Evolutionary conservation across 2,888 invertebrate genomes (phyloP).

Genomic region (Actias luna): DNA sequence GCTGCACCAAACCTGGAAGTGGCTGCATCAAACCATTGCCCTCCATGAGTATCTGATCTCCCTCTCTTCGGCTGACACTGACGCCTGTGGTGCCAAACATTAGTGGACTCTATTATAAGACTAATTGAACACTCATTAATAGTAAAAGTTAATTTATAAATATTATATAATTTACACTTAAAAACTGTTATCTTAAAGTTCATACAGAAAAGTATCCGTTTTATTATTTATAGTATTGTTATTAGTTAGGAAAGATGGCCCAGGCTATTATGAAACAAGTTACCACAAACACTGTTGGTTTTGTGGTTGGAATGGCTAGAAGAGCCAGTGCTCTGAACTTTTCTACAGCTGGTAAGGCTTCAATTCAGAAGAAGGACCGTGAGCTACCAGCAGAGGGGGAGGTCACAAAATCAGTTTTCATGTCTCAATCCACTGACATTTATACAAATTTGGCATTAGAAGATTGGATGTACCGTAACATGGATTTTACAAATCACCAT

Average conservation of each 20-base stretch:
- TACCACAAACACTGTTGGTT: constrained; percentile 60
- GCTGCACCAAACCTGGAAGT: constrained; percentile 97
- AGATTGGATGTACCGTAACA: constrained; percentile 96
- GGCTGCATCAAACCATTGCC: constrained; percentile 94
- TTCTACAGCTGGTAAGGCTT: constrained; percentile 47
- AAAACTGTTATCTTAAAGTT: constrained; percentile 55
- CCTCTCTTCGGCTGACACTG: constrained; percentile 88
- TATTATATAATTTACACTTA: constrained; percentile 54
- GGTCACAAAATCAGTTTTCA: constrained; percentile 92
- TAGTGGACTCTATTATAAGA: constrained; percentile 49
- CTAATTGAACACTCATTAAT: constrained; percentile 49
- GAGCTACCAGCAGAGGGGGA: constrained; percentile 66
- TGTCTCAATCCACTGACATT: constrained; percentile 95
- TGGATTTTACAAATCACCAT: constrained; percentile 91
- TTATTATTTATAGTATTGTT: constrained; percentile 31
- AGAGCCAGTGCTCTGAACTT: constrained; percentile 61
- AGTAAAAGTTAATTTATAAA: constrained; percentile 34
- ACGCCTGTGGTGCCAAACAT: constrained; percentile 64
- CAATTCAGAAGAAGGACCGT: constrained; percentile 51
- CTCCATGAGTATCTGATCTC: constrained; percentile 94
- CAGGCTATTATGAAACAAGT: constrained; percentile 73
- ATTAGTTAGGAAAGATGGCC: constrained; percentile 63
- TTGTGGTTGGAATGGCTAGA: constrained; percentile 64
- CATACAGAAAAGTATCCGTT: constrained; percentile 79
- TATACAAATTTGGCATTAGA: constrained; percentile 97